Percentiles rank a stretch among this genome's conserved stretches.
These are phyloP conservation scores for Scomber scombrus DNA, from an alignment of 2,113 vertebrate genomes.

Conservation along the genomic window DNA sequence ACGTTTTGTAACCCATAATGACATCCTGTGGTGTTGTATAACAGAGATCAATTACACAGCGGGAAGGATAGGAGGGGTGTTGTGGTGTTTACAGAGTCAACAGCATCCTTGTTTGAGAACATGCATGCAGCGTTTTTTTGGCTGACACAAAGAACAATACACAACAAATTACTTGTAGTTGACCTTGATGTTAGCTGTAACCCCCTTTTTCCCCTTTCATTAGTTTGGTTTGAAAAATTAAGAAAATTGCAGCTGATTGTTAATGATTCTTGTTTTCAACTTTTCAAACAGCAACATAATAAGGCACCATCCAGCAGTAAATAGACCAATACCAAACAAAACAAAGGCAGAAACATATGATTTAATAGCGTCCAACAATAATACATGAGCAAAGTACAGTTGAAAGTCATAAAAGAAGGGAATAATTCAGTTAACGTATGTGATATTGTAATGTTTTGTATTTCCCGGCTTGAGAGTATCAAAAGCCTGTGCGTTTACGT, in stretches of 20 bases:
- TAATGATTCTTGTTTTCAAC: background rate
- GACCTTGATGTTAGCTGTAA: background rate
- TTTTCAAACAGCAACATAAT: background rate
- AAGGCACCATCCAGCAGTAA: background rate
- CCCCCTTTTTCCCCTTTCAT: background rate
- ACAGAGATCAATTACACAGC: constrained; percentile 52
- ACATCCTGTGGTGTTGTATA: constrained; percentile 57
- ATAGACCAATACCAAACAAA: too few species aligned
- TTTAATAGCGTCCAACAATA: background rate
- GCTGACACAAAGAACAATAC: background rate
- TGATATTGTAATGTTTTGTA: background rate
- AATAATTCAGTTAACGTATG: too few species aligned
- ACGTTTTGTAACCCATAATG: constrained; percentile 39
- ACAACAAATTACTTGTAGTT: background rate
- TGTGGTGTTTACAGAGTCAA: constrained; percentile 31
- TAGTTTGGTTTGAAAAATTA: background rate
- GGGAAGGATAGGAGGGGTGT: constrained; percentile 37
- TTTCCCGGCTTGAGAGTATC: background rate
- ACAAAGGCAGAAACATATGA: background rate
- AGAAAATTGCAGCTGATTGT: background rate
- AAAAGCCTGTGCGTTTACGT: constrained; percentile 1
- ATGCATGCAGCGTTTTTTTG: background rate
- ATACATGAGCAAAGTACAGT: background rate
- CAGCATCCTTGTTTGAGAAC: constrained; percentile 38
- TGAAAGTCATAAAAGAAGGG: background rate